phyloP scores from a whole-genome alignment of 1,140 invertebrate genomes.

The Oreohelix idahoensis region DNA sequence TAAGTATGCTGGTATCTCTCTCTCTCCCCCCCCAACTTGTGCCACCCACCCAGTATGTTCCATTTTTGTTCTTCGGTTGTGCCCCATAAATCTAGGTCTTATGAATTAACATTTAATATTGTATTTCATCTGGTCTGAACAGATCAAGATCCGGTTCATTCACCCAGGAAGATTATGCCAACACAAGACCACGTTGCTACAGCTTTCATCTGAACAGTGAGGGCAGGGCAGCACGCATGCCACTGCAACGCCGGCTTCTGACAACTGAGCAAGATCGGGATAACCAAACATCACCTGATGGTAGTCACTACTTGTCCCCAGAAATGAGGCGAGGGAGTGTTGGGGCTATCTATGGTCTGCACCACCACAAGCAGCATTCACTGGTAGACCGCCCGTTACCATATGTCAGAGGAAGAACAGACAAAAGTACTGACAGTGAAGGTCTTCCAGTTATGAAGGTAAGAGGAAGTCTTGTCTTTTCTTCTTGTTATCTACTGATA shows the following conservation, averaged over 20 bases:
- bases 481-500: constrained; percentile 27
- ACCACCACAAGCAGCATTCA: constrained; percentile 58
- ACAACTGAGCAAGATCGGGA: constrained; percentile 48
- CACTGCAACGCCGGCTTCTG: constrained; percentile 45
- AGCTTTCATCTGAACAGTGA: constrained; percentile 69
- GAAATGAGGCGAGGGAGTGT: constrained; percentile 67
- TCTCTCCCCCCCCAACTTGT: too few relatives aligned
- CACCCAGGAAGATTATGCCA: constrained; percentile 57
- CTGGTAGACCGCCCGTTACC: constrained; percentile 62
- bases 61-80: too few relatives aligned
- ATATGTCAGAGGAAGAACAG: constrained; percentile 47
- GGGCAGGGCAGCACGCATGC: constrained; percentile 54
- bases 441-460: constrained; percentile 37
- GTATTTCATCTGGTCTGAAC: not conserved
- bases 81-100: too few relatives aligned
- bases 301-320: constrained; percentile 48
- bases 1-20: too few relatives aligned
- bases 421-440: not conserved
- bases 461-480: not conserved
- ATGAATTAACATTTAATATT: not conserved
- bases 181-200: constrained; percentile 62
- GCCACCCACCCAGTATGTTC: too few relatives aligned
- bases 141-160: constrained; percentile 66
- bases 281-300: constrained; percentile 37
- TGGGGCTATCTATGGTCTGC: constrained; percentile 61